Evolutionary conservation across 2,113 vertebrate species (phyloP), one percentile per base, ranked within the genome.

Genomic region (Hydrolagus affinis): DNA sequence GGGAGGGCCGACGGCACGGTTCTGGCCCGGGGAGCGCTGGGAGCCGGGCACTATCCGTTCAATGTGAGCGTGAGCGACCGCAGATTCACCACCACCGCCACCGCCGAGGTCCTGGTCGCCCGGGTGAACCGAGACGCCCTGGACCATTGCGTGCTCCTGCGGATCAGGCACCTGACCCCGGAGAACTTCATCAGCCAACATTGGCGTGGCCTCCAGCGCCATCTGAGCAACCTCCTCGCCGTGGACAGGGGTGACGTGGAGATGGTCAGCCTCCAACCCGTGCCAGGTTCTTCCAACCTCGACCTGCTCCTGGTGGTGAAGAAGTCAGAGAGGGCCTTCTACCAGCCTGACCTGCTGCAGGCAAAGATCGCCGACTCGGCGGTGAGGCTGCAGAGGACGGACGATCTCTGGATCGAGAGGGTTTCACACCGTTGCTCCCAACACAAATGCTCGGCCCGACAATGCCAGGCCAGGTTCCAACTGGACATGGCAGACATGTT

Each of bases 151-250:
- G 72, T 98, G 88, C 94, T 95, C 77, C 87, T 99, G 85, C 93
- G 92, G 30, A 92, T 99, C 87, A 88, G 56, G 0, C 93, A 94
- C 30, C 86, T 97, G 83, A 91, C 94, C 0, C 94, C 97, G 0
- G 96, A 97, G 90, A 97, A 97, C 88, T 97, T 99, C 70, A 94
- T 98, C 77, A 94, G 94, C 0, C 96, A 98, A 86, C 95, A 99
- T 15, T 99, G 97, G 98, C 91, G 94, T 30, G 95, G 94, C 87
- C 90, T 98, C 66, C 96, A 98, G 90, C 93, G 95, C 19, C 94
- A 91, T 32, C 90, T 99, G 86, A 93, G 94, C 9, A 90, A 91
- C 0, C 70, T 90, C 32, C 91, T 98, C 7, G 90, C 91, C 85
- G 87, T 95, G 0, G 90, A 91, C 85, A 88, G 91, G 11, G 94